Evolutionary conservation across 1,140 invertebrate genomes (phyloP).

Genomic region (Trissolcus basalis): DNA sequence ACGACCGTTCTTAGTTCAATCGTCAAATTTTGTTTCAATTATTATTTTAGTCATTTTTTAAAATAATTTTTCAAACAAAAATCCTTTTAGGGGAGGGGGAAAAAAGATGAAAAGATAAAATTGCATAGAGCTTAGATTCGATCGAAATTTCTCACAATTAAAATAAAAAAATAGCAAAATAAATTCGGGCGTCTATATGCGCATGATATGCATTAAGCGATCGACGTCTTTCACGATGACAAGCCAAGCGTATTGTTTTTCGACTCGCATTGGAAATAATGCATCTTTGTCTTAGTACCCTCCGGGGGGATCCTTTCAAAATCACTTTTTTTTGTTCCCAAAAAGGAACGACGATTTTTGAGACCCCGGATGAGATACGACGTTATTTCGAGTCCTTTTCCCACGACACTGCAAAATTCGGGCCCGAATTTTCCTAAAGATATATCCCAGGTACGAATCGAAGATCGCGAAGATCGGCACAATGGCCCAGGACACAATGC

Average conservation of each 20-base stretch:
- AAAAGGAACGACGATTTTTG: slow-evolving; percentile 39
- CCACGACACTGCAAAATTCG: slow-evolving; percentile 57
- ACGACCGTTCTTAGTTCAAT: too few species aligned
- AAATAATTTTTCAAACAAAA: too few species aligned
- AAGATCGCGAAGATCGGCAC: slow-evolving; percentile 43
- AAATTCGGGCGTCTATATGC: slow-evolving; percentile 18
- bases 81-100: too few species aligned
- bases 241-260: slow-evolving; percentile 46
- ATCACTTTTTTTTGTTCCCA: slow-evolving; percentile 17
- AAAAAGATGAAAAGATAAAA: background rate
- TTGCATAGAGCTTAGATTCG: background rate
- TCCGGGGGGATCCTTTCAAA: slow-evolving; percentile 23
- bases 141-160: slow-evolving; percentile 14
- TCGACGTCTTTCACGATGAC: slow-evolving; percentile 42
- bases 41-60: too few species aligned
- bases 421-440: slow-evolving; percentile 42
- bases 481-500: slow-evolving; percentile 42
- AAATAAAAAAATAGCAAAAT: slow-evolving; percentile 27
- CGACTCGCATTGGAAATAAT: slow-evolving; percentile 32
- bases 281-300: slow-evolving; percentile 48
- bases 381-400: slow-evolving; percentile 45
- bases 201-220: slow-evolving; percentile 28
- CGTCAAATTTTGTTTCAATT: too few species aligned
- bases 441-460: slow-evolving; percentile 44
- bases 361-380: slow-evolving; percentile 19